Base-by-base conservation (phyloP, 2,113 vertebrate genomes). In the Dipodomys stephensi region DNA sequence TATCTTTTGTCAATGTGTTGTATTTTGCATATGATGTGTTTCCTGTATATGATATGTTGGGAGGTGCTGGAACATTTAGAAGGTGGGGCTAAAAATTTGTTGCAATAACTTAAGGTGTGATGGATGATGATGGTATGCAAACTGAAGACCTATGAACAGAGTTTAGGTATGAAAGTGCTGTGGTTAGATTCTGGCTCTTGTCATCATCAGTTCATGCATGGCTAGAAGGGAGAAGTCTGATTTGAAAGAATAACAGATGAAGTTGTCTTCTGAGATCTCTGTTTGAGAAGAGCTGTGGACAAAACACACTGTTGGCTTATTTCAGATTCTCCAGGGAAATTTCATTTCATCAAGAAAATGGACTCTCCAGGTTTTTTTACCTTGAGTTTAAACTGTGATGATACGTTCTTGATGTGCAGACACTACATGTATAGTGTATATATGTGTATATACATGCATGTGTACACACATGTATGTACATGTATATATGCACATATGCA, bases 241-340 rank as follows among this genome's bases (percentile, higher is more conserved):
- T 80, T 83, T 92, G 32, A 69, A 53, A 78, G 25, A 91, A 74
- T 78, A 32, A 60, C 15, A 49, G 8, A 46, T 71, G 28, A 73
- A 30, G 13, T 22, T 30, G 22, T 96, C 87, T 92, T 95, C 76
- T 22, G 93, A 96, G 83, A 90, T 88, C 87, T 94, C 68, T 83
- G 1, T 95, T 97, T 78, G 88, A 87, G 35, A 18, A 65, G 96
- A 97, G 44, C n/a, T 97, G 92, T 69, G 10, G 79, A 64, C 11
- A 2, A 81, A 72, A 71, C 80, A 96, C 89, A 96, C 46, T 10
- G 78, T n/a, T 60, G 28, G n/a, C 28, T 2, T 80, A 93, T 57
- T 60, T 16, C 18, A 85, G 92, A 44, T 71, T 20, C 83, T 96
- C 86, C 64, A 73, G 74, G 90, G 86, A 96, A 96, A 95, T 96